Conservation (phyloP, 2,113 vertebrate species). For the Arothron firmamentum region DNA sequence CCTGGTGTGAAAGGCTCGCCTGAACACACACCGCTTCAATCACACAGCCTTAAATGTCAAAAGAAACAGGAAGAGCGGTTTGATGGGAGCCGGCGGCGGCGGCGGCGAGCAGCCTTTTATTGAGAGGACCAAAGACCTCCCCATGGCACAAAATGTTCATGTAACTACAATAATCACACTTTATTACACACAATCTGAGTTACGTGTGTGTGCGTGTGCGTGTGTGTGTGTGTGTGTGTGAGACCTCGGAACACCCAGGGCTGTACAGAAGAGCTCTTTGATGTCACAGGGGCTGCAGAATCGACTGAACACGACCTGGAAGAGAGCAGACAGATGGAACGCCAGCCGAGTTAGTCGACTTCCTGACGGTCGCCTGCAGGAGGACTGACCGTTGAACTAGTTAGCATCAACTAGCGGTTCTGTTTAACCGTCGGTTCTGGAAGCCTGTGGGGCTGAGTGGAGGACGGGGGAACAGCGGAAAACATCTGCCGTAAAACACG, state of each 20-base stretch:
- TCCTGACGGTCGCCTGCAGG: too few relatives aligned
- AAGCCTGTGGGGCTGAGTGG: neutral
- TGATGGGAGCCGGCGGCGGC: neutral
- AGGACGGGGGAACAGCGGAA: neutral
- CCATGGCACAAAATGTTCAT: too few relatives aligned
- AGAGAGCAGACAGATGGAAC: constrained; percentile 5
- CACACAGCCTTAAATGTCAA: neutral
- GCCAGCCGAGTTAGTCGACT: neutral
- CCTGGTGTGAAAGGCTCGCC: too few relatives aligned
- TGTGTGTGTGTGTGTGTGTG: neutral
- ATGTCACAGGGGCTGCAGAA: constrained; percentile 75
- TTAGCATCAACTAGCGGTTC: neutral
- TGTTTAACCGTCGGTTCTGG: too few relatives aligned
- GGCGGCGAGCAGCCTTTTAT: too few relatives aligned
- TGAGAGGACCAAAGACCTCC: too few relatives aligned
- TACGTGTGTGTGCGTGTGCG: neutral
- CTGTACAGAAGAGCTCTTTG: constrained; percentile 72
- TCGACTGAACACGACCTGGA: constrained; percentile 73
- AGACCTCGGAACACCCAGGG: constrained; percentile 66
- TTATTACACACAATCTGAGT: too few relatives aligned
- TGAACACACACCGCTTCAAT: too few relatives aligned
- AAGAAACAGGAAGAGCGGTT: neutral
- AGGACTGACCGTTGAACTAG: neutral
- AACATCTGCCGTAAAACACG: too few relatives aligned
- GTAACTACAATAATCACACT: too few relatives aligned